Base-by-base conservation (phyloP, 2,888 invertebrate species). In the Cremastinae sp. region DNA sequence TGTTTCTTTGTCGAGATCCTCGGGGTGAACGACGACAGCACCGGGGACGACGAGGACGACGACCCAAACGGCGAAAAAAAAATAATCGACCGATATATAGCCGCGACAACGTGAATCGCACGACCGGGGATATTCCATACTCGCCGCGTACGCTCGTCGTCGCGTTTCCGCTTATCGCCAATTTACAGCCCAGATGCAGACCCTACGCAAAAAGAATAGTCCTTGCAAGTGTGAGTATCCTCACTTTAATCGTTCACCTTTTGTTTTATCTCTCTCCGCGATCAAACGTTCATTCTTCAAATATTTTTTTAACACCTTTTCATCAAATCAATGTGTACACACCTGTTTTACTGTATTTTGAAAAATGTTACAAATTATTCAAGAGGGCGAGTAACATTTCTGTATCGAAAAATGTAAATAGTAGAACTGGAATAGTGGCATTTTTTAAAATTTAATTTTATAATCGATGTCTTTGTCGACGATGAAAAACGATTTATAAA, bases 171-270 rank as follows among this genome's bases (percentile, higher is more conserved):
- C 54, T 69, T 73, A 49, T 9, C 28, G 61, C 41, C 74, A 74
- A 49, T 54, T 77, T 59, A 74, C 77, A 65, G 70, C 82, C 81
- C 86, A 86, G 81, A 96, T 97, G 96, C 96, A 97, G 94, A 96
- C 96, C 88, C 93, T 97, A 91, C 93, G 97, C 90, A 96, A 96
- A 93, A 96, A 96, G 93, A 96, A 96, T 90, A 96, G 96, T 92
- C 96, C 96, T 90, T 94, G 96, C 92, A 96, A 97, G 94, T 96
- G 96, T 96, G 93, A 96, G 96, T 96, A 90, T 76, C 53, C 1
- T 36, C 9, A 20, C 9, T 2, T 5, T 8, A 14, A 12, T 47
- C n/a, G 28, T 20, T 58, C 5, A 16, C 9, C 36, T 18, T 5
- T 22, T 22, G 12, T 59, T 22, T 22, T 8, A 22, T 28, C 14